phyloP scores from a whole-genome alignment of 2,888 invertebrate genomes.

The Malthinus seriepunctatus region DNA sequence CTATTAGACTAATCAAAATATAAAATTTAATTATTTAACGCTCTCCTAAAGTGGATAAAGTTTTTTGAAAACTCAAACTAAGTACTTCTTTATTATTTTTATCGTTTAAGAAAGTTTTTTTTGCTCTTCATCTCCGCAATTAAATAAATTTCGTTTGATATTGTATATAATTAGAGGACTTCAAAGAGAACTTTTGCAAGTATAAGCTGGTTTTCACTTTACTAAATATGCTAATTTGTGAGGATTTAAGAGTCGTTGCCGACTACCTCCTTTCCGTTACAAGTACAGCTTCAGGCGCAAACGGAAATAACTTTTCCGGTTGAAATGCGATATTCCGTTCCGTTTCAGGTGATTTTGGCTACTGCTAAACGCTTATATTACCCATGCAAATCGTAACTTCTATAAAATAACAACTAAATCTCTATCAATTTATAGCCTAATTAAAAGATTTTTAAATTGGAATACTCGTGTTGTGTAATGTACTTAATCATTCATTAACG shows the following conservation, averaged over 20 bases:
- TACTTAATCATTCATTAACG: too few relatives aligned
- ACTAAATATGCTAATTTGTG: conserved; percentile 37
- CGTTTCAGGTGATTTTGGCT: conserved; percentile 34
- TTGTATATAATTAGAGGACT: conserved; percentile 31
- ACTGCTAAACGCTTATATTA: conserved; percentile 20
- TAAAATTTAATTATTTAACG: too few relatives aligned
- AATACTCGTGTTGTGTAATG: too few relatives aligned
- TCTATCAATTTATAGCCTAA: background rate
- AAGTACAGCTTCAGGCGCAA: conserved; percentile 34
- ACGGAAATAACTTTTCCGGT: conserved; percentile 39
- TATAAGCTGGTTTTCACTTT: conserved; percentile 35
- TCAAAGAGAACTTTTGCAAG: conserved; percentile 31
- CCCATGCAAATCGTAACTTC: conserved; percentile 21
- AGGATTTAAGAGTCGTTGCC: conserved; percentile 37
- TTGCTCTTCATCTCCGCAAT: conserved; percentile 15
- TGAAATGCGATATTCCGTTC: conserved; percentile 34
- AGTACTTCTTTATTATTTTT: background rate
- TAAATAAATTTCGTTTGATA: conserved; percentile 26
- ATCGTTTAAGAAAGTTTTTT: background rate
- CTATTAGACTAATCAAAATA: too few relatives aligned
- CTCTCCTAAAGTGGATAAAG: too few relatives aligned
- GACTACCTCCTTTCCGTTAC: conserved; percentile 36
- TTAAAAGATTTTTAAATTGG: too few relatives aligned
- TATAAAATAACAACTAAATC: conserved; percentile 18
- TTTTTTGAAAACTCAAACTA: too few relatives aligned